Conservation (phyloP, 1,140 invertebrate species). For the Apis laboriosa region DNA sequence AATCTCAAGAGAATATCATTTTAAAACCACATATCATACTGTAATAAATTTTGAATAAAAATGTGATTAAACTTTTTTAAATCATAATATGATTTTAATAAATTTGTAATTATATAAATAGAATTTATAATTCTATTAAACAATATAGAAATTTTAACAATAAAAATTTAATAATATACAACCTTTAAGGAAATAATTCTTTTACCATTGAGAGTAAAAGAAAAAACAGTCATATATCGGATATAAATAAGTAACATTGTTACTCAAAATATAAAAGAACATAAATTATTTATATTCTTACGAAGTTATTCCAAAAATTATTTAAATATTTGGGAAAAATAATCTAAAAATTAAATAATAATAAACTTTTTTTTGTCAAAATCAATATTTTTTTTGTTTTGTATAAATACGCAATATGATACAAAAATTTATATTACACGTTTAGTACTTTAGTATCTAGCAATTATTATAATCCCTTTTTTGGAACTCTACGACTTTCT, state of each 20-base stretch:
- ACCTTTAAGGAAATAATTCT: background rate
- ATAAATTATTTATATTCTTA: background rate
- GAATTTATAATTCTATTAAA: conserved; percentile 13
- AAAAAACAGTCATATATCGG: background rate
- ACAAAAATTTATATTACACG: background rate
- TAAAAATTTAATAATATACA: conserved; percentile 20
- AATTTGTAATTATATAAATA: background rate
- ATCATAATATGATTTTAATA: background rate
- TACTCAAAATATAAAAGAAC: background rate
- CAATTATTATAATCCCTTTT: background rate
- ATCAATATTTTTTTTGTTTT: background rate
- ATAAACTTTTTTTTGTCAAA: background rate
- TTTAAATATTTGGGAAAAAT: background rate
- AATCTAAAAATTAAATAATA: background rate
- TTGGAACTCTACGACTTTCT: background rate
- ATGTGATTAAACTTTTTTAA: background rate
- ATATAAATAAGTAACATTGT: conserved; percentile 1
- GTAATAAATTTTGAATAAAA: conserved; percentile 4
- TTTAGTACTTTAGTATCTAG: background rate
- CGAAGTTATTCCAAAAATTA: background rate
- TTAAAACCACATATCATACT: background rate
- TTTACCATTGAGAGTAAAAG: background rate
- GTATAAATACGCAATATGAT: background rate
- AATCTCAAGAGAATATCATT: background rate
- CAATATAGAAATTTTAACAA: conserved; percentile 13